Conservation (phyloP, 2,888 invertebrate genomes). For the Melipona beecheii region DNA sequence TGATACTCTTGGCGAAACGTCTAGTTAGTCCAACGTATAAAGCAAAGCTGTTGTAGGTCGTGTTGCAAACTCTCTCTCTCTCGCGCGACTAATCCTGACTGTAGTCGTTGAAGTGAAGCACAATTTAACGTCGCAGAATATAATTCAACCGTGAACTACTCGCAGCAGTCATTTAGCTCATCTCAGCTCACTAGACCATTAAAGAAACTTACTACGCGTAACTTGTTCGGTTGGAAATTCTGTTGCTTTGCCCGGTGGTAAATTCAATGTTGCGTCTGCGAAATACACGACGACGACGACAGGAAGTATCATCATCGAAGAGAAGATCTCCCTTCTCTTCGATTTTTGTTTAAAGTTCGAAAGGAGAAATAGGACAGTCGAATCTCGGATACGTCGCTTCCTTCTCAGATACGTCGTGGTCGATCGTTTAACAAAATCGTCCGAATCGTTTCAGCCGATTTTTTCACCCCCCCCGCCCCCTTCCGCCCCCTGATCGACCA, state of each 20-base stretch:
- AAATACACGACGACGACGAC: too few relatives aligned
- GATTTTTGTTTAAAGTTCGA: not conserved
- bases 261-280: not conserved
- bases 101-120: constrained; percentile 11
- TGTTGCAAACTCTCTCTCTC: not conserved
- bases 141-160: constrained; percentile 9
- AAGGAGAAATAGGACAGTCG: not conserved
- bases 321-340: not conserved
- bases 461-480: constrained; percentile 12
- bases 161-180: not conserved
- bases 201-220: not conserved
- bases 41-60: not conserved
- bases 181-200: not conserved
- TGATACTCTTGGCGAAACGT: constrained; percentile 20
- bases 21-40: constrained; percentile 9
- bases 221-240: not conserved
- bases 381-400: not conserved
- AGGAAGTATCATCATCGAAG: not conserved
- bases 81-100: not conserved
- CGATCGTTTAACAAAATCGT: constrained; percentile 37
- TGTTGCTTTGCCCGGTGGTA: not conserved
- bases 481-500: constrained; percentile 11
- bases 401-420: constrained; percentile 6
- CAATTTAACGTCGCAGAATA: constrained; percentile 3
- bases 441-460: not conserved